Evolutionary conservation across 2,888 invertebrate species (phyloP), one percentile per base, ranked within the genome.

Genomic region (Lutraria lutraria): DNA sequence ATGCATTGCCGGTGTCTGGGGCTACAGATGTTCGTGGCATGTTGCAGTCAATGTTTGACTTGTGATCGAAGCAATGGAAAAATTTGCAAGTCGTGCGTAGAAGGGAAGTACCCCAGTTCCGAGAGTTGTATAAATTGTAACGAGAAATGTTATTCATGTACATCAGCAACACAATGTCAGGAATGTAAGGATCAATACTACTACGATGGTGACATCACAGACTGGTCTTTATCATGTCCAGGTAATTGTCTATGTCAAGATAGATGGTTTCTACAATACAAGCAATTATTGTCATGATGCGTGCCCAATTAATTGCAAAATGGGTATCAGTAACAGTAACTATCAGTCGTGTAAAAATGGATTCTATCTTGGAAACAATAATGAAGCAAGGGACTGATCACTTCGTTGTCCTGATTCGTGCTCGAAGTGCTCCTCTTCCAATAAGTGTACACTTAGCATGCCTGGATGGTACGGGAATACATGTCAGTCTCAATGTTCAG

Each of bases 211-310:
- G n/a, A 19, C 21, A 8, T 63, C 21, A 63, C 19, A 10, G 21
- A 63, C n/a, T 63, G 63, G 12, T 63, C 63, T 63, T n/a, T 63
- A n/a, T 63, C 63, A 63, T 63, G 63, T n/a, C 63, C 63, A 2
- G n/a, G 63, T 6, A 10, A 63, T 19, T 63, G 63, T 63, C 21
- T 63, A 6, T 63, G 63, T 63, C 16, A 19, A 56, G 2, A 12
- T 56, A 43, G 21, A 63, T n/a, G 63, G 63, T 63, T 63, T n/a
- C 8, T 63, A n/a, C 63, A 63, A 63, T 8, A 21, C n/a, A n/a
- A 63, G n/a, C 63, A n/a, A 63, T n/a, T 4, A 63, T 2, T 63
- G 63, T 63, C 19, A n/a, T 0, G n/a, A n/a, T 2, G 3, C 0
- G 10, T 63, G 63, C n/a, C 63, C n/a, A 63, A n/a, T n/a, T n/a